Conservation (phyloP, 2,888 invertebrate species). For the Pandemis cinnamomeana region DNA sequence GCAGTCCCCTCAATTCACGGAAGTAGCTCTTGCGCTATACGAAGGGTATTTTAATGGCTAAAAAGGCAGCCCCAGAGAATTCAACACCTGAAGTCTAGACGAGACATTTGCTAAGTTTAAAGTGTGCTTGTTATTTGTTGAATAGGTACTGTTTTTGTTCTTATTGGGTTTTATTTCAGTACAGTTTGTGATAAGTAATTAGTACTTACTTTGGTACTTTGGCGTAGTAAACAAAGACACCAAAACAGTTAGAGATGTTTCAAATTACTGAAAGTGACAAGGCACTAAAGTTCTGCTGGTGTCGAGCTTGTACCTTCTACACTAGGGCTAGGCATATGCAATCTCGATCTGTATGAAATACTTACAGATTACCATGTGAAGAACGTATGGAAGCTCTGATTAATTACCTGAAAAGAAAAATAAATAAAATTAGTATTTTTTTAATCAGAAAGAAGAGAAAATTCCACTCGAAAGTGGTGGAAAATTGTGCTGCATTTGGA, state of each 20-base stretch:
- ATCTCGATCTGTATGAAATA: neutral
- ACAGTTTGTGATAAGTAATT: too few species aligned
- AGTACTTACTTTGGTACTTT: too few species aligned
- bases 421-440: neutral
- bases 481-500: too few species aligned
- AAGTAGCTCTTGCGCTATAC: slow-evolving; percentile 19
- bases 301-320: too few species aligned
- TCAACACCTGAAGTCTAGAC: slow-evolving; percentile 74
- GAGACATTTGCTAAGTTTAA: slow-evolving; percentile 38
- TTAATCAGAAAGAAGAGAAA: too few species aligned
- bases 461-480: too few species aligned
- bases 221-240: too few species aligned
- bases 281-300: too few species aligned
- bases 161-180: neutral
- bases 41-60: slow-evolving; percentile 51
- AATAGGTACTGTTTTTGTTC: neutral
- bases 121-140: slow-evolving; percentile 29
- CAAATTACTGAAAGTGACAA: too few species aligned
- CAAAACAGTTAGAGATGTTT: too few species aligned
- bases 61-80: slow-evolving; percentile 47
- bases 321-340: neutral
- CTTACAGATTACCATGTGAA: neutral
- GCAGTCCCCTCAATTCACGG: slow-evolving; percentile 17
- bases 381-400: neutral
- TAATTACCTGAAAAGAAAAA: slow-evolving; percentile 31